Base-by-base conservation (phyloP, 2,888 invertebrate species). In the Cataglyphis altisquamis region DNA sequence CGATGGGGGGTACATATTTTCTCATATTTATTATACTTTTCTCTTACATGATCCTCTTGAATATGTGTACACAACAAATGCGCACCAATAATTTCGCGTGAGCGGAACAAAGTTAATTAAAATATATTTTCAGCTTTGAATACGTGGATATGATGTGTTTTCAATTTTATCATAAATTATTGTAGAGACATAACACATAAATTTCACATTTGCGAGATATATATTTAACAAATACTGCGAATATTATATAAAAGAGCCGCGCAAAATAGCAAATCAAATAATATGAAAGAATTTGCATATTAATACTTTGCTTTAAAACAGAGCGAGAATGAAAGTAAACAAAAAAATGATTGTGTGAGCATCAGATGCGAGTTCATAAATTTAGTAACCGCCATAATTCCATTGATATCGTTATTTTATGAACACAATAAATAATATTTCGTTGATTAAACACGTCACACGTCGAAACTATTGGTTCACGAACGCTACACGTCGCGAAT, bases 1-100 rank as follows among this genome's bases (percentile, higher is more conserved):
- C 88, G 89, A 90, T 90, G 89, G 87, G 90, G 88, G 90, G 87
- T 68, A 83, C n/a, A 88, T 82, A 81, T 74, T 57, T 55, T 67
- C 29, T 78, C 57, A 60, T 60, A 66, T 45, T 68, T 45, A 68
- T 68, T 57, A 60, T 60, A 36, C 18, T 18, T 36, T 62, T 70
- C 78, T 70, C 18, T 70, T 60, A 6, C 21, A 18, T 32, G 12
- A 52, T 68, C 32, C 39, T 68, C 52, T 72, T 67, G 55, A 25
- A 25, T 41, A 72, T 32, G 9, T 32, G 18, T 72, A 18, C 60
- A 57, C 9, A 52, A 62, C 36, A 25, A 15, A 45, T 55, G 55
- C 68, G 68, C 41, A 55, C 39, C 72, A 80, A 72, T 72, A 72
- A 80, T 80, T 80, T 72, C 78, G 60, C 78, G 36, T 57, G 55